Evolutionary conservation across 1,140 invertebrate genomes (phyloP).

Genomic region (Macrosteles quadrilineatus): DNA sequence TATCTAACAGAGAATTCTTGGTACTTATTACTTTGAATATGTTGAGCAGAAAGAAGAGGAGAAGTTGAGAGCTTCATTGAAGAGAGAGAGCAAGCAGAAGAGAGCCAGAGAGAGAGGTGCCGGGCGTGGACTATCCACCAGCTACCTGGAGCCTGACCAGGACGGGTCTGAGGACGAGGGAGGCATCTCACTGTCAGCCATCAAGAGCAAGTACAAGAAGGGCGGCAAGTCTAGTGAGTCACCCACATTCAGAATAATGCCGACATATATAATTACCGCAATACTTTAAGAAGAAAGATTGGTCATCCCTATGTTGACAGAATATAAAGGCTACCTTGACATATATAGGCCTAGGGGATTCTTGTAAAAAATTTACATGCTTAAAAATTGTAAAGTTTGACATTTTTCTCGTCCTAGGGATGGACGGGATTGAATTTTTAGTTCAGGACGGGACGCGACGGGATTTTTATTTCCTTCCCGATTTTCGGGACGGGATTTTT

Average conservation of each 20-base stretch:
- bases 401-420: no score
- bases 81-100: conserved; percentile 69
- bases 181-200: conserved; percentile 87
- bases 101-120: conserved; percentile 61
- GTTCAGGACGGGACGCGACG: no score
- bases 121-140: conserved; percentile 57
- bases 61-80: conserved; percentile 81
- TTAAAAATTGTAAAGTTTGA: no score
- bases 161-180: conserved; percentile 90
- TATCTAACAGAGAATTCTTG: no score
- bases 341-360: not conserved
- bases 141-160: conserved; percentile 63
- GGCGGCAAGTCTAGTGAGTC: conserved; percentile 35
- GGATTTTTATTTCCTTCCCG: no score
- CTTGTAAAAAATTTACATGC: no score
- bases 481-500: no score
- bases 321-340: not conserved
- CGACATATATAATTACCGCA: no score
- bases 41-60: conserved; percentile 89
- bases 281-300: no score
- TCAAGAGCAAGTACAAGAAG: conserved; percentile 93
- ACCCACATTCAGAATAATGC: no score
- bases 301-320: not conserved
- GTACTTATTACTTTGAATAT: no score
- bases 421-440: no score